These are phyloP conservation scores for Hypomesus transpacificus DNA, from an alignment of 2,113 vertebrate species.

Conservation along the genomic window DNA sequence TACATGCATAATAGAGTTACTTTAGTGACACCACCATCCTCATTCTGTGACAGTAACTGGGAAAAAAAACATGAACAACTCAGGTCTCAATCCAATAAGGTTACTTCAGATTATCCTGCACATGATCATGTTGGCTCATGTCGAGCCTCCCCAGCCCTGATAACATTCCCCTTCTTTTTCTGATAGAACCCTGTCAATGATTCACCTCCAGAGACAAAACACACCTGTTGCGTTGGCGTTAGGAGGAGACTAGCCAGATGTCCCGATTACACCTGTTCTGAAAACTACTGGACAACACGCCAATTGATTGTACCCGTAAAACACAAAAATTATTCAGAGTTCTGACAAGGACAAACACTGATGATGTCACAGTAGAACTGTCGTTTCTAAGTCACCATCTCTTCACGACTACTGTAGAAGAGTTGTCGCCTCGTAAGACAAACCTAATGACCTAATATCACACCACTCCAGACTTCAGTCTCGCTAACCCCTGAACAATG, in stretches of 20 bases:
- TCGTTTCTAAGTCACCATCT: too few species aligned
- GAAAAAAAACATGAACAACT: too few species aligned
- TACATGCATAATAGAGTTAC: too few species aligned
- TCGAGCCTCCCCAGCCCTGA: neutral
- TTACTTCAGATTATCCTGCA: neutral
- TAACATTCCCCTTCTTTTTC: neutral
- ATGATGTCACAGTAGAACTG: neutral
- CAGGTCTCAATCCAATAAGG: too few species aligned
- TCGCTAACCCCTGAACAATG: conserved; percentile 45
- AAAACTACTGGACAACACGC: neutral
- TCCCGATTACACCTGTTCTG: neutral
- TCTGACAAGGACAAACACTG: neutral
- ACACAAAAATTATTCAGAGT: too few species aligned
- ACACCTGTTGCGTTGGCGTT: conserved; percentile 17
- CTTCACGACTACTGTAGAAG: too few species aligned
- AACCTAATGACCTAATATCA: conserved; percentile 56
- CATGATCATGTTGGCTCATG: neutral
- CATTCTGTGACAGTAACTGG: too few species aligned
- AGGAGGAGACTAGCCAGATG: conserved; percentile 14
- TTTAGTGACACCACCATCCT: too few species aligned
- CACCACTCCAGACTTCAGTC: too few species aligned
- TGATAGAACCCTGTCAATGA: conserved; percentile 11
- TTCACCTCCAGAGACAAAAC: neutral
- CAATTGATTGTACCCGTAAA: neutral
- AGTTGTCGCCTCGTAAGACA: conserved; percentile 30